These are phyloP conservation scores for Emydura subglobosa DNA, from an alignment of 2,113 vertebrate genomes.

Conservation along the genomic window DNA sequence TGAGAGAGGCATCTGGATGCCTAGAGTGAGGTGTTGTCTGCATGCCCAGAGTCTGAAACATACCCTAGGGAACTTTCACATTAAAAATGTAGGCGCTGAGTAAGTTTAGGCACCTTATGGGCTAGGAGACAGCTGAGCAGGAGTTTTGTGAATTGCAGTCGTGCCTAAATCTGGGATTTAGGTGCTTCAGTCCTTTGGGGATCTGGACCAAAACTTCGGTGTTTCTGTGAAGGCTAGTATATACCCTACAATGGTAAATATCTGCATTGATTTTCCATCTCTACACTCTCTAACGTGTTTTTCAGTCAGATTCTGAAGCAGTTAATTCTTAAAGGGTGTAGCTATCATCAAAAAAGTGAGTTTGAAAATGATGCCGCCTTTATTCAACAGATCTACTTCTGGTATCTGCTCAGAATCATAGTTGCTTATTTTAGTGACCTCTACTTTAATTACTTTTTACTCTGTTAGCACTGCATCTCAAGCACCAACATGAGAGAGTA, in stretches of 20 bases:
- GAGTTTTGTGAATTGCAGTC: not conserved
- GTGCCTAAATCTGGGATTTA: not conserved
- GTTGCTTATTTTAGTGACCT: not conserved
- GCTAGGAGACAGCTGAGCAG: not conserved
- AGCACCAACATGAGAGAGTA: rapidly evolving
- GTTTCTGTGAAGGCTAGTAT: rapidly evolving
- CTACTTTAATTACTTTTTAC: rapidly evolving
- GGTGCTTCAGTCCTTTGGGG: not conserved
- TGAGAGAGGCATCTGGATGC: not conserved
- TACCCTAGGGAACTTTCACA: not conserved
- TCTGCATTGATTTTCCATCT: not conserved
- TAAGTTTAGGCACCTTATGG: not conserved
- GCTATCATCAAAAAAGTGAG: not conserved
- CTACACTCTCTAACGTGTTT: not conserved
- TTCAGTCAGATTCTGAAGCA: constrained; percentile 1
- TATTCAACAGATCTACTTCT: not conserved
- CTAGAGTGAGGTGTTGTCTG: not conserved
- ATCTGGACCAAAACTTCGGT: not conserved
- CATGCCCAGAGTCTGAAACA: not conserved
- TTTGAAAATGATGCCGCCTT: not conserved
- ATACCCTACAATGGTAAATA: not conserved
- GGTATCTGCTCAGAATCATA: not conserved
- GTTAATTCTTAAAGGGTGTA: not conserved
- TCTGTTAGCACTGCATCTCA: rapidly evolving
- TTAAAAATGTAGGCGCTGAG: not conserved